Base-by-base conservation (phyloP, 1,140 invertebrate genomes). In the Rhagoletis zephyria region DNA sequence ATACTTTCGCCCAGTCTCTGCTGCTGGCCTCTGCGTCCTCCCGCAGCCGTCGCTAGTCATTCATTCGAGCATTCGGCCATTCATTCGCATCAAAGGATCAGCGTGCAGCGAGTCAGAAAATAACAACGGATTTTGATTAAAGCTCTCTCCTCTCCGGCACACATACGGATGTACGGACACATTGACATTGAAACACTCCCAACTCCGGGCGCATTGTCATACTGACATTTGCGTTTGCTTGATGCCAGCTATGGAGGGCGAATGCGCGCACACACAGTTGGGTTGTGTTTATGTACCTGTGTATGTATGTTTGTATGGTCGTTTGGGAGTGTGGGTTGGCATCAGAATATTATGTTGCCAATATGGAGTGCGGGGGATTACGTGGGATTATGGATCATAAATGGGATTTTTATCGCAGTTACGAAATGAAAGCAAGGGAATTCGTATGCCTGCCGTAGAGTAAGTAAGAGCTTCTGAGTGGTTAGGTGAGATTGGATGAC, bases 61-160 rank as follows among this genome's bases (percentile, higher is more conserved):
- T 89, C 88, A 88, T 87, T 74, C 77, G 67, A 48, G 42, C 86
- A 86, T 87, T 88, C 5, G 64, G 59, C 89, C 90, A 91, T 91
- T 91, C 91, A 91, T 91, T 92, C 88, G 91, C 91, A 92, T 92
- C 91, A 92, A 92, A 92, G 92, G 92, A 93, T 93, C 92, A 93
- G 89, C 89, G 92, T 91, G 92, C 92, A 93, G 90, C 92, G 91
- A 93, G 90, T 92, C 92, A 93, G 92, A 93, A 93, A 93, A 93
- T 93, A 93, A 93, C 92, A 93, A 93, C 92, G 92, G 92, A 93
- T 93, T 93, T 93, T 93, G 92, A 93, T 93, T 93, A 93, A 93
- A 92, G 91, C 92, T 90, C 90, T 90, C 92, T 92, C 67, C 70
- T 19, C 74, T 10, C 19, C 30, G 12, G 56, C 61, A 56, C 30